Base-by-base conservation (phyloP, 2,113 vertebrate genomes). In the Hipposideros armiger region DNA sequence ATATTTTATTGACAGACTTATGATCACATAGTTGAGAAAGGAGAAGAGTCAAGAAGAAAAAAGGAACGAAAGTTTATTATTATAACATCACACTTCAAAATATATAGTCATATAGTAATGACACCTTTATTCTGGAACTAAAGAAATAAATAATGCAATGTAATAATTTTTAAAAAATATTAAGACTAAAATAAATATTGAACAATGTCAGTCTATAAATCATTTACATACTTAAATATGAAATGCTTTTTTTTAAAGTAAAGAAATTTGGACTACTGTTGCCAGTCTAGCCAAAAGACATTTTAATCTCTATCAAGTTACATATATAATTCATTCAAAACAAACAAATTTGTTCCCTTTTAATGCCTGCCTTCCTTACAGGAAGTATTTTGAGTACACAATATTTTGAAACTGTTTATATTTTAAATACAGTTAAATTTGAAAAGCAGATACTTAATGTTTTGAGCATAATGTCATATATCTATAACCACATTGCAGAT, bases 1-100 rank as follows among this genome's bases (percentile, higher is more conserved):
- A 97, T 96, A 97, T 98, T 98, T 98, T 98, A 98, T 90, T 98
- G 97, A 97, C 87, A 98, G 95, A 97, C 88, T 98, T 98, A 97
- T 95, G 98, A 97, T 97, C 97, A 97, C 91, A 85, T 72, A 94
- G 90, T 54, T 69, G 72, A 89, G n/a, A 92, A 97, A 97, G 95
- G 83, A 73, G 86, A 77, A 66, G 87, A 89, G 72, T 92, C 89
- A 95, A 98, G 98, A 88, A 77, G 47, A 97, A 96, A 93, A 62
- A 42, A 89, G 78, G 95, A 96, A 54, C 16, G 16, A 14, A 96
- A 91, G 93, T 89, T 96, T 94, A 77, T 77, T 76, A 82, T 98
- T 98, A 32, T 73, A 98, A 97, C 87, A 96, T 45, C 83, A 96
- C 97, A 84, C 52, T 98, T 92, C 26, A 96, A 97, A 98, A 97